phyloP scores from a whole-genome alignment of 2,797 vertebrate species.

The Hipposideros larvatus region DNA sequence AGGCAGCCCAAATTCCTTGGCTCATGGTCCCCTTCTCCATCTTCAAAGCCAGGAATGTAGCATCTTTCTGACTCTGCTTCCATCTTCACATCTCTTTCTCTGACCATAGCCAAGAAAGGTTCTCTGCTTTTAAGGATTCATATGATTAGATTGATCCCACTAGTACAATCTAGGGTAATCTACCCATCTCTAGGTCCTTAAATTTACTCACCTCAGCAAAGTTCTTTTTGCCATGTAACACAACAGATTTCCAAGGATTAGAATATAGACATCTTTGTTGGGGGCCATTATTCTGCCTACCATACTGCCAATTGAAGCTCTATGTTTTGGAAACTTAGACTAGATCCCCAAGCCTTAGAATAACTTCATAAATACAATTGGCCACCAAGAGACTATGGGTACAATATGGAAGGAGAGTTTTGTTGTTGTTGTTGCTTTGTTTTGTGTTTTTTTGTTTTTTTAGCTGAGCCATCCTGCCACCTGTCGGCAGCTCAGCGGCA shows the following conservation, averaged over 20 bases:
- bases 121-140: not conserved
- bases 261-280: not conserved
- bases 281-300: not conserved
- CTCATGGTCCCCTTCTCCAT: not conserved
- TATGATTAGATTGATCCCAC: not conserved
- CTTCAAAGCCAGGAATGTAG: not conserved
- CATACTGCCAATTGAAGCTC: not conserved
- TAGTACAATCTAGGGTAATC: not conserved
- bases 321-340: not conserved
- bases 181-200: not conserved
- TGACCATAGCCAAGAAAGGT: not conserved
- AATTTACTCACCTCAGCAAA: not conserved
- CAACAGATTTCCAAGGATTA: not conserved
- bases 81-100: not conserved
- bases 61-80: not conserved
- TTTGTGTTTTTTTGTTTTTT: no score
- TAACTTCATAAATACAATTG: not conserved
- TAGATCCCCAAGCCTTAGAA: not conserved
- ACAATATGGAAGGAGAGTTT: not conserved
- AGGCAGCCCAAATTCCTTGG: not conserved
- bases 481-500: no score
- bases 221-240: not conserved
- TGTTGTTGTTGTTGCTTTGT: no score
- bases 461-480: no score
- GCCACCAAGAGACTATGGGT: not conserved